Base-by-base conservation (phyloP, 2,113 vertebrate species). In the Paraplagusia blochii region DNA sequence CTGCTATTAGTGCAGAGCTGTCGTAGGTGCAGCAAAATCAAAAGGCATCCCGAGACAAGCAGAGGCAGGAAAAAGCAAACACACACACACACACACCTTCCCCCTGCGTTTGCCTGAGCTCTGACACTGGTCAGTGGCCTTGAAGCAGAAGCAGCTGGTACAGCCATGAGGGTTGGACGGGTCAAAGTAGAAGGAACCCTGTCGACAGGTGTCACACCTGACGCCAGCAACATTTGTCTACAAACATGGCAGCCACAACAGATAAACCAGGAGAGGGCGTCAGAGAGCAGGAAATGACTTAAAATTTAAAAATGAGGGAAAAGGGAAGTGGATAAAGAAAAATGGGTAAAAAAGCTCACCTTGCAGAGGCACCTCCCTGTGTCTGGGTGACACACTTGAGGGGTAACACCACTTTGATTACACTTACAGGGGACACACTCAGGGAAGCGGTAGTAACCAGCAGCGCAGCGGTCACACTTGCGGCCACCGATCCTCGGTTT, bases 291-390 rank as follows among this genome's bases (percentile, higher is more conserved):
- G 14, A 17, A 51, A 13, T 40, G 6, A 42, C 45, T 17, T n/a
- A 1, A 54, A 61, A 9, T n/a, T n/a, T n/a, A 14, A 8, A n/a
- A 52, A 34, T 14, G 16, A 50, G 22, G 11, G 9, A 5, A 16
- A 19, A 7, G 36, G 11, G 17, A 16, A 34, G 44, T 43, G 6
- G 6, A 29, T 2, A 29, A 29, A 29, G 22, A 29, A 29, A 29
- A 29, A 29, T 4, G n/a, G n/a, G n/a, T 4, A 35, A 13, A 15
- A 18, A 10, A 16, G 29, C 70, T 71, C 74, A 98, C 96, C 93
- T 97, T 99, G 85, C 96, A 99, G 72, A 96, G 89, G 75, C 96
- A 99, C 72, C 63, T 72, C 48, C 93, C 94, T 0, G 93, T 95
- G 42, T 83, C 75, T 0, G 89, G 88, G 85, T 97, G 79, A 2